Conservation (phyloP, 2,797 vertebrate genomes). For the Leuciscus waleckii region DNA sequence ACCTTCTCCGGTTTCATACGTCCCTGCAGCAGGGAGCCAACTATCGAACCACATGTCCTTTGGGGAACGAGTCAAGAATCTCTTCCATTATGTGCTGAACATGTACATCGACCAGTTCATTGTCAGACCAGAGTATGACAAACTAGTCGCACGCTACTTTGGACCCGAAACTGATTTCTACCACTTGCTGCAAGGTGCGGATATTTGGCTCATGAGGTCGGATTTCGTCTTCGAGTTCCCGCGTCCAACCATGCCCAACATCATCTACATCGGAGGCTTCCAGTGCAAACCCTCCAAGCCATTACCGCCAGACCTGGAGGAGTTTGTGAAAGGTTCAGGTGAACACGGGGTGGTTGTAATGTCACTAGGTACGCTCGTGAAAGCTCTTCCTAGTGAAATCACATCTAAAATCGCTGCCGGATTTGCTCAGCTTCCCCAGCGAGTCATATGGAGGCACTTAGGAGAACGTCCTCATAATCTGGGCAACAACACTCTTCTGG, state of each 20-base stretch:
- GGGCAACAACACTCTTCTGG: slow-evolving; percentile 76
- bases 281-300: slow-evolving; percentile 75
- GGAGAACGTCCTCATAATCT: slow-evolving; percentile 72
- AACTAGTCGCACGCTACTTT: slow-evolving; percentile 69
- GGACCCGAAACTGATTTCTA: slow-evolving; percentile 72
- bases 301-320: slow-evolving; percentile 73
- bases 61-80: slow-evolving; percentile 68
- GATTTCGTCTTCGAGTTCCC: slow-evolving; percentile 83
- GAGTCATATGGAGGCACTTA: slow-evolving; percentile 77
- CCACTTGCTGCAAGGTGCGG: slow-evolving; percentile 72
- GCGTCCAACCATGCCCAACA: slow-evolving; percentile 80
- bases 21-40: slow-evolving; percentile 64
- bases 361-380: slow-evolving; percentile 75
- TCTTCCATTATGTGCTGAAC: slow-evolving; percentile 64
- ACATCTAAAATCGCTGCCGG: slow-evolving; percentile 75
- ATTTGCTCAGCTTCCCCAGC: slow-evolving; percentile 77
- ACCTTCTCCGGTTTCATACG: slow-evolving; percentile 76
- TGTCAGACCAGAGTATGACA: slow-evolving; percentile 67
- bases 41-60: slow-evolving; percentile 72
- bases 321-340: slow-evolving; percentile 77
- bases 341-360: slow-evolving; percentile 81
- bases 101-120: slow-evolving; percentile 63
- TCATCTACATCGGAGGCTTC: slow-evolving; percentile 80
- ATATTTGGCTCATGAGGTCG: slow-evolving; percentile 81
- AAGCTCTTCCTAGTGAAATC: slow-evolving; percentile 72